Percentiles rank a stretch among this genome's conserved stretches.
These are phyloP conservation scores for Drosophila carrolli DNA, from an alignment of 1,140 invertebrate species.

Conservation along the genomic window DNA sequence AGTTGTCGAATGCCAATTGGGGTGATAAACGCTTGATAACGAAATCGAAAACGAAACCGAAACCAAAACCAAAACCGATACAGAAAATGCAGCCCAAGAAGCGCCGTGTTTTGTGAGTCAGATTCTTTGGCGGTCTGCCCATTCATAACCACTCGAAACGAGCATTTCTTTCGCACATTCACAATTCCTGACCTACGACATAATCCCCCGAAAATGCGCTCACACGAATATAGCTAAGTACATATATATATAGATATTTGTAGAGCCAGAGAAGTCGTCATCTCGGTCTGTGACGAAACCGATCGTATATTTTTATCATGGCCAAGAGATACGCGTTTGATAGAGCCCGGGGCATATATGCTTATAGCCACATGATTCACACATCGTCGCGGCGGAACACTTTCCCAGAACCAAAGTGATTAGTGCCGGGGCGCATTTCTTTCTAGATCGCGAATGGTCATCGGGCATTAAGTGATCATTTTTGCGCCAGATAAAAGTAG, in stretches of 20 bases:
- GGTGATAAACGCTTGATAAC: slow-evolving; percentile 32
- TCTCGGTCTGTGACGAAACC: slow-evolving; percentile 58
- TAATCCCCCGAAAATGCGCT: slow-evolving; percentile 34
- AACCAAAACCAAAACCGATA: slow-evolving; percentile 15
- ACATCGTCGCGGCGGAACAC: background rate
- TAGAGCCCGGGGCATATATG: slow-evolving; percentile 9
- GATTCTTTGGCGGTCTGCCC: slow-evolving; percentile 43
- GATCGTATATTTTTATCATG: slow-evolving; percentile 56
- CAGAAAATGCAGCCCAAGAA: slow-evolving; percentile 38
- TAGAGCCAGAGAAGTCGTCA: slow-evolving; percentile 21
- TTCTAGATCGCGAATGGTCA: slow-evolving; percentile 12
- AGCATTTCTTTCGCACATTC: slow-evolving; percentile 17
- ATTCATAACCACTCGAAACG: slow-evolving; percentile 21
- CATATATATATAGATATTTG: slow-evolving; percentile 9
- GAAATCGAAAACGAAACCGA: slow-evolving; percentile 13
- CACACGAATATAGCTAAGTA: slow-evolving; percentile 14
- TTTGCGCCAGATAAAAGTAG: background rate
- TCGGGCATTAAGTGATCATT: slow-evolving; percentile 2
- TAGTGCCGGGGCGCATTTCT: slow-evolving; percentile 9
- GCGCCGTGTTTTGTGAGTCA: slow-evolving; percentile 14
- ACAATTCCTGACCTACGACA: slow-evolving; percentile 70
- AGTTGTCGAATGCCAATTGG: slow-evolving; percentile 57
- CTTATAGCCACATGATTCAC: slow-evolving; percentile 44
- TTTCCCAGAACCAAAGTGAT: slow-evolving; percentile 41
- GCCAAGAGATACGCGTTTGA: slow-evolving; percentile 32